Percentiles rank a stretch among this genome's conserved stretches.
Evolutionary conservation across 1,140 invertebrate genomes (phyloP).

Genomic region (Papilio helenus): DNA sequence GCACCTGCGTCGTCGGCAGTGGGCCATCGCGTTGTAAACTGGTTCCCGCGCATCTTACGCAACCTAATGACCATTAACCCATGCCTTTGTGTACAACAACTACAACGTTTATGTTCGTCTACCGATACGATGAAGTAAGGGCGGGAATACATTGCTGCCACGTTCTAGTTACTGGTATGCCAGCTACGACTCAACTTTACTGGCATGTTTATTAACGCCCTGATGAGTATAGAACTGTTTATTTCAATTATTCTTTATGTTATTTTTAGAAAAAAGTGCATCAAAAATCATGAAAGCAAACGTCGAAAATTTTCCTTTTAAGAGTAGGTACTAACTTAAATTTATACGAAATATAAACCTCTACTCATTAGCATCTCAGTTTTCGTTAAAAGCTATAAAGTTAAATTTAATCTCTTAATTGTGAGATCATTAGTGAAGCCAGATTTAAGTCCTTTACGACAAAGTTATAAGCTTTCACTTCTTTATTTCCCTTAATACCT

Average conservation of each 20-base stretch:
- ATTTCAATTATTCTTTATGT: neutral
- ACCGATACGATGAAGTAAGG: neutral
- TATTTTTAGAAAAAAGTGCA: neutral
- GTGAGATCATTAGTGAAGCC: neutral
- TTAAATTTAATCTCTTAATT: constrained; percentile 10
- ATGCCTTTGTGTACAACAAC: constrained; percentile 7
- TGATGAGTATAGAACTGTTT: too few species aligned
- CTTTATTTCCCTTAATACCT: constrained; percentile 37
- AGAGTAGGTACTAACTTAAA: neutral
- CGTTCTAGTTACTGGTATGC: neutral
- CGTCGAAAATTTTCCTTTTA: neutral
- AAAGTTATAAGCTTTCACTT: constrained; percentile 44
- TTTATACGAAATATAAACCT: constrained; percentile 5
- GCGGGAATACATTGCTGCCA: neutral
- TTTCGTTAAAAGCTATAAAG: constrained; percentile 20
- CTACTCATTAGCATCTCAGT: neutral
- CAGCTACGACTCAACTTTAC: too few species aligned
- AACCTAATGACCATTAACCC: constrained; percentile 33
- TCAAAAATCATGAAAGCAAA: neutral
- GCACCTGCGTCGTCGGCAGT: constrained; percentile 56
- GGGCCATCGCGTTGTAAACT: constrained; percentile 50
- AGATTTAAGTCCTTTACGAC: constrained; percentile 22
- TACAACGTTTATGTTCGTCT: constrained; percentile 18
- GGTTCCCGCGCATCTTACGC: constrained; percentile 45
- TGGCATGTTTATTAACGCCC: too few species aligned